Base-by-base conservation (phyloP, 2,888 invertebrate genomes). In the Torymus tubicola region DNA sequence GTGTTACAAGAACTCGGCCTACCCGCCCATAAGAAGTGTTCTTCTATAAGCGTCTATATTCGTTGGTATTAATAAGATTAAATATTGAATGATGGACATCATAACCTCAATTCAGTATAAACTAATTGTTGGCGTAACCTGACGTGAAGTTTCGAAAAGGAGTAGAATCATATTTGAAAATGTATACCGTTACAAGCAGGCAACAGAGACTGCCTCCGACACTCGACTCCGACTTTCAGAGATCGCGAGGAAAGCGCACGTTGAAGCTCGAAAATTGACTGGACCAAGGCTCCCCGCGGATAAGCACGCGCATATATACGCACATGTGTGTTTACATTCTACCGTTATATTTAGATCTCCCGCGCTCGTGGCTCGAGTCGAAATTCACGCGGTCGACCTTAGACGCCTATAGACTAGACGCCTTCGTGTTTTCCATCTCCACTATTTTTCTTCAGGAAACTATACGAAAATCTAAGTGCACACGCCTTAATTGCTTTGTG, bases 291-390 rank as follows among this genome's bases (percentile, higher is more conserved):
- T 76, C 13, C 65, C 55, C 16, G 24, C 24, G 24, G 24, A 24
- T 24, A 24, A 24, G 24, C 24, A 24, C 24, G 24, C 24, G 2
- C 24, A 3, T 3, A 24, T 24, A 24, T 24, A 24, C 24, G 3
- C 63, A 52, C 68, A 21, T 72, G 64, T 60, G 79, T 82, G 76
- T 82, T 80, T 82, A 82, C 69, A 58, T 79, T 82, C 60, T 53
- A 61, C 11, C 14, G 58, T 53, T 82, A 82, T 82, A 79, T 79
- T 80, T 78, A 78, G 78, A 75, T 57, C 16, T 21, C 21, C 13
- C 63, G 73, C 61, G 14, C 68, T 31, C 31, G 31, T 58, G 58
- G 18, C 24, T 24, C 24, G 24, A 65, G n/a, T 21, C 60, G 13
- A 67, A 63, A 69, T 52, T 69, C 68, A 69, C 58, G 21, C n/a